Conservation (phyloP, 2,888 invertebrate species). For the Chelonus formosanus region DNA sequence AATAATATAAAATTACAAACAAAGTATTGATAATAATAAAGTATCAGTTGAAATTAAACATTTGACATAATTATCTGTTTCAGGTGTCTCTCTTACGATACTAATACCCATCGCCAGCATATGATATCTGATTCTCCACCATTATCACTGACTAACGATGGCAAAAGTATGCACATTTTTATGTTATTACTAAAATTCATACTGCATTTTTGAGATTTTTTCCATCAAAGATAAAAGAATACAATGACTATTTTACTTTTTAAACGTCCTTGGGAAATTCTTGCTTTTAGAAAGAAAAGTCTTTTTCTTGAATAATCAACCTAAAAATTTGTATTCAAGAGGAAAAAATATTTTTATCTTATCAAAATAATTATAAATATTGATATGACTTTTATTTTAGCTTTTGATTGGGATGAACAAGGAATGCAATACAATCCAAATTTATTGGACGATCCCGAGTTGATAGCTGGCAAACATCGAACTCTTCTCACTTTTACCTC, state of each 20-base stretch:
- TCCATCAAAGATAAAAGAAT: too few species aligned
- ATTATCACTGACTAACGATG: conserved; percentile 60
- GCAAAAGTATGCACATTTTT: conserved; percentile 59
- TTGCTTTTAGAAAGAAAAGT: too few species aligned
- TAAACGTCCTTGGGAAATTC: too few species aligned
- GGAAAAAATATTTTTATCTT: background rate
- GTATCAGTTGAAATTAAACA: background rate
- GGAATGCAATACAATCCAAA: conserved; percentile 81
- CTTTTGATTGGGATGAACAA: conserved; percentile 62
- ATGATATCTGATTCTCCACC: conserved; percentile 65
- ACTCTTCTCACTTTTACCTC: conserved; percentile 88
- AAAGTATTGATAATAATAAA: background rate
- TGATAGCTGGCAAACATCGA: conserved; percentile 88
- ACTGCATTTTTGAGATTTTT: conserved; percentile 8
- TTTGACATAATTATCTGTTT: conserved; percentile 46
- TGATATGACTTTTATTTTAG: conserved; percentile 43
- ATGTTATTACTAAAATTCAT: conserved; percentile 21
- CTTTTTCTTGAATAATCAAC: too few species aligned
- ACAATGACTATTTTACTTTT: conserved; percentile 4
- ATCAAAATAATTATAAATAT: background rate
- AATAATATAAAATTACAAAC: background rate
- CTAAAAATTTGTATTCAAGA: too few species aligned
- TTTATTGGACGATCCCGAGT: conserved; percentile 90
- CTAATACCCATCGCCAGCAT: conserved; percentile 70
- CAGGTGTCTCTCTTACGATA: conserved; percentile 81